Conservation (phyloP, 2,797 vertebrate species). For the Malurus leucopterus region DNA sequence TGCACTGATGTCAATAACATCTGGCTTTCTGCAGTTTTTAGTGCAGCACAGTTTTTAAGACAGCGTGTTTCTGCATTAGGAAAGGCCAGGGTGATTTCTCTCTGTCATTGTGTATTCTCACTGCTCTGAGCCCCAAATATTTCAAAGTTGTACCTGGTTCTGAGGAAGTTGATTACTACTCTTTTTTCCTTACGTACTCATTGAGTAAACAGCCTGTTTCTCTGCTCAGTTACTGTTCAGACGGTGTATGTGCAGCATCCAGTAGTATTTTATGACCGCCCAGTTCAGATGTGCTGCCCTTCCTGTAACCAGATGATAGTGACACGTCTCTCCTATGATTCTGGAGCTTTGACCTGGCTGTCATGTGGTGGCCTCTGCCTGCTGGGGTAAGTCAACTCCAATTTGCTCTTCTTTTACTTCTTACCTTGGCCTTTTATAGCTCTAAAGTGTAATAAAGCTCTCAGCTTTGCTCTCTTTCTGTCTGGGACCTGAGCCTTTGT, state of each 20-base stretch:
- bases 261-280: constrained; percentile 66
- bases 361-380: constrained; percentile 80
- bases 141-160: neutral
- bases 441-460: neutral
- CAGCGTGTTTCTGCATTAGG: neutral
- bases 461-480: neutral
- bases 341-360: constrained; percentile 79
- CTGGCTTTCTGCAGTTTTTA: neutral
- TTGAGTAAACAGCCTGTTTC: neutral
- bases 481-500: neutral
- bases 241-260: constrained; percentile 79
- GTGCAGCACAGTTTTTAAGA: neutral
- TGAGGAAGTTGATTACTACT: neutral
- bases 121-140: neutral
- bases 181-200: neutral
- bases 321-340: constrained; percentile 62
- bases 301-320: constrained; percentile 75
- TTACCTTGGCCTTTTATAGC: neutral
- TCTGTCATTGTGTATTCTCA: neutral
- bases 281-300: constrained; percentile 75
- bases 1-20: neutral
- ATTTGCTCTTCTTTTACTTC: neutral
- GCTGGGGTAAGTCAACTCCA: constrained; percentile 73
- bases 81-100: neutral
- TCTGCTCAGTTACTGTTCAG: constrained; percentile 74